A percentile compares a stretch with the other conserved stretches of the same genome.
Evolutionary conservation across 1,140 invertebrate species (phyloP).

Genomic region (Camponotus pennsylvanicus): DNA sequence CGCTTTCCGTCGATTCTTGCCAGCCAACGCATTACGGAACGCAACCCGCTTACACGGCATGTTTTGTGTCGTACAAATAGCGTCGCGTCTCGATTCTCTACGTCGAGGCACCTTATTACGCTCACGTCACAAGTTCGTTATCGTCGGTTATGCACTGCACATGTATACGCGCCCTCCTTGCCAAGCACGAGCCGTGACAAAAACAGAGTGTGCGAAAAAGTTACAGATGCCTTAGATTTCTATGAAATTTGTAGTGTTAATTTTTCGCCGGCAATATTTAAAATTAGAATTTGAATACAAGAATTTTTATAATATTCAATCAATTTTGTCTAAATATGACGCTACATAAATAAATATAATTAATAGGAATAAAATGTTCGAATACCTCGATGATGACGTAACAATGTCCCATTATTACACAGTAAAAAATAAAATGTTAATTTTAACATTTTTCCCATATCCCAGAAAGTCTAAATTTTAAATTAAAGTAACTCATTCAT

Average conservation of each 20-base stretch:
- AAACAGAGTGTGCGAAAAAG: not conserved
- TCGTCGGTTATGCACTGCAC: constrained; percentile 41
- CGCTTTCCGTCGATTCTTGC: constrained; percentile 39
- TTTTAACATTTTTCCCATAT: no score
- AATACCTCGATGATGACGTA: not conserved
- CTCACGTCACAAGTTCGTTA: constrained; percentile 52
- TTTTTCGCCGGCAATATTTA: not conserved
- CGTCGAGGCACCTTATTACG: constrained; percentile 46
- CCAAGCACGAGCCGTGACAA: constrained; percentile 22
- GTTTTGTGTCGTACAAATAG: constrained; percentile 46
- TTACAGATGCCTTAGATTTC: not conserved
- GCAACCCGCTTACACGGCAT: constrained; percentile 42
- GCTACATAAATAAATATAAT: not conserved
- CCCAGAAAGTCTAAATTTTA: no score
- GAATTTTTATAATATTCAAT: not conserved
- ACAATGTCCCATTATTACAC: not conserved
- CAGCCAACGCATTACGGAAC: constrained; percentile 20
- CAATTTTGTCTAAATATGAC: not conserved
- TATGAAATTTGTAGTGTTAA: not conserved
- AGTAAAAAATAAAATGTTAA: no score
- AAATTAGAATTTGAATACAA: not conserved
- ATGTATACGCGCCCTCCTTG: constrained; percentile 49
- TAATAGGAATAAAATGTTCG: not conserved
- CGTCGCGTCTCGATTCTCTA: constrained; percentile 17
- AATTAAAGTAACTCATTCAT: no score